Evolutionary conservation across 2,797 vertebrate species (phyloP), one percentile per base, ranked within the genome.

Genomic region (Syngnathus acus): DNA sequence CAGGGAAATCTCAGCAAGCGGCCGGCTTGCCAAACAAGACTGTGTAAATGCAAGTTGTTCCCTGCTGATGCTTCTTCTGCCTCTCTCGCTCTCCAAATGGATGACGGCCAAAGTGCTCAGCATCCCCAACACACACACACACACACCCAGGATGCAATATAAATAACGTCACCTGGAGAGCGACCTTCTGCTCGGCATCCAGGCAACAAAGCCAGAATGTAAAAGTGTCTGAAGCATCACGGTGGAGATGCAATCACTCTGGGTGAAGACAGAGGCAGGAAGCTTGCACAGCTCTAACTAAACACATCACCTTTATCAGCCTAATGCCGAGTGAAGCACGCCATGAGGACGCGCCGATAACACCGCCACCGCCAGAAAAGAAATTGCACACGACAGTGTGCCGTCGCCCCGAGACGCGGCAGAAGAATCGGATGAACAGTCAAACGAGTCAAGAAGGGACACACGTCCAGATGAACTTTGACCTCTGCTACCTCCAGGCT

Each of bases 1-100:
- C 16, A n/a, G 50, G 60, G 68, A 67, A 74, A 70, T 55, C 65
- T 65, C 64, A 72, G 51, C 58, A 42, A 66, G 53, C 60, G 42
- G 9, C 37, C 21, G 53, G 45, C 42, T 72, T 71, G 63, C 59
- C 58, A 57, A 75, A 76, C 55, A 71, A 26, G 55, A 63, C 66
- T 40, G 48, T 71, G 72, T 75, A 69, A 69, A 50, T 70, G 62
- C 51, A 75, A 55, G 42, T 64, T 69, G 75, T 70, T 68, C 43
- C 78, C 75, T 67, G 71, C 69, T 71, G 73, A 61, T 72, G 58
- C 50, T 53, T 67, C 72, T 67, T 75, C 68, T 69, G 65, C 53
- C 62, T 67, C 66, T 65, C 19, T 53, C 58, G 53, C 53, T 9
- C 42, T 40, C 50, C 10, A 26, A 70, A 57, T 55, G 68, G 72